Evolutionary conservation across 2,113 vertebrate genomes (phyloP).

Genomic region (Ailurus styani): DNA sequence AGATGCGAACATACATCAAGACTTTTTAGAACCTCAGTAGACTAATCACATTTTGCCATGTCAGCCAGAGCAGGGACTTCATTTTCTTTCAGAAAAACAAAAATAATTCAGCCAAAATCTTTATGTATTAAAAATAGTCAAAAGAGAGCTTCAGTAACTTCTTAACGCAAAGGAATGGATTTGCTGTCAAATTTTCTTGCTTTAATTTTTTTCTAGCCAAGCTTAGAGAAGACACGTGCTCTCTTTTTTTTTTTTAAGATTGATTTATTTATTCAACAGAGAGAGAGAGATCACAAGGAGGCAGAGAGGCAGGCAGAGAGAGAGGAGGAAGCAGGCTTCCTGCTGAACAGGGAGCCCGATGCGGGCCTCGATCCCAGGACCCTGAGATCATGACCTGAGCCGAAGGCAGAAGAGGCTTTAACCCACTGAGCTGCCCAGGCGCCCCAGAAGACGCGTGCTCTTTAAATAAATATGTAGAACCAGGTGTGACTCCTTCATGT

Average conservation of each 20-base stretch:
- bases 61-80: background rate
- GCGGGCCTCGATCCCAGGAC: no score
- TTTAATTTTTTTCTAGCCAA: background rate
- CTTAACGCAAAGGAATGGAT: background rate
- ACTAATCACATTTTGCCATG: background rate
- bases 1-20: background rate
- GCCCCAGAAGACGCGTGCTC: background rate
- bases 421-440: no score
- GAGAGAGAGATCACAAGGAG: no score
- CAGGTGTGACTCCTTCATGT: background rate
- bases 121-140: background rate
- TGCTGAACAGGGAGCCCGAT: no score
- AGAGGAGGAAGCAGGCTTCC: no score
- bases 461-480: background rate
- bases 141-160: background rate
- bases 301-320: no score
- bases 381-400: no score
- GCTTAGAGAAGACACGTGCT: background rate
- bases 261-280: no score
- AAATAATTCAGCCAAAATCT: background rate
- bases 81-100: background rate
- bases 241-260: no score
- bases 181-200: background rate
- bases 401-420: no score
- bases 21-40: background rate